A percentile compares a stretch with the other conserved stretches of the same genome.
Conservation (phyloP, 2,113 vertebrate species). For the Cheilinus undulatus region DNA sequence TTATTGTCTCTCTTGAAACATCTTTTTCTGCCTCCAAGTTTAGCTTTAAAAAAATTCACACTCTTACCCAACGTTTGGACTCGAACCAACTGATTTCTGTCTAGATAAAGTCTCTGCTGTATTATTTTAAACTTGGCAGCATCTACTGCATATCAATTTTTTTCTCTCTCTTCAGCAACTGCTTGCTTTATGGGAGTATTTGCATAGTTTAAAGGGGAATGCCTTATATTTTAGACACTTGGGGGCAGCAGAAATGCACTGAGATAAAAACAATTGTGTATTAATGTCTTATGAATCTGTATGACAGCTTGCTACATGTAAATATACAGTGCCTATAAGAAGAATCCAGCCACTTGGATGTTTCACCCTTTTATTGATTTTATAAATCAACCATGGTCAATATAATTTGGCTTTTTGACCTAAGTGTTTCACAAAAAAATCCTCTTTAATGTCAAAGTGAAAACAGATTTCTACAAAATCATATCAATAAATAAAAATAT, state of each 20-base stretch:
- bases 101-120: slow-evolving; percentile 25
- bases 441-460: too few species aligned
- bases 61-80: slow-evolving; percentile 12
- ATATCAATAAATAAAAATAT: too few species aligned
- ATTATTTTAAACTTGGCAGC: slow-evolving; percentile 9
- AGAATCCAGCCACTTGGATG: too few species aligned
- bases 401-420: too few species aligned
- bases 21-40: neutral
- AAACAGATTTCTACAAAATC: too few species aligned
- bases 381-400: too few species aligned
- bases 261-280: too few species aligned
- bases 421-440: too few species aligned
- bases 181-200: neutral
- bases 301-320: neutral
- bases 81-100: slow-evolving; percentile 30
- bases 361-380: too few species aligned
- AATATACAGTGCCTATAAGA: too few species aligned
- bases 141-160: neutral
- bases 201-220: neutral
- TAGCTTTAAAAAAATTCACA: slow-evolving; percentile 12
- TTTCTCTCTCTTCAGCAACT: slow-evolving; percentile 6
- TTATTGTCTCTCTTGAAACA: neutral
- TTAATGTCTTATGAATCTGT: neutral
- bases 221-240: neutral
- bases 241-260: neutral